Conservation (phyloP, 23 tunicate species). For the Ciona savignyi region DNA sequence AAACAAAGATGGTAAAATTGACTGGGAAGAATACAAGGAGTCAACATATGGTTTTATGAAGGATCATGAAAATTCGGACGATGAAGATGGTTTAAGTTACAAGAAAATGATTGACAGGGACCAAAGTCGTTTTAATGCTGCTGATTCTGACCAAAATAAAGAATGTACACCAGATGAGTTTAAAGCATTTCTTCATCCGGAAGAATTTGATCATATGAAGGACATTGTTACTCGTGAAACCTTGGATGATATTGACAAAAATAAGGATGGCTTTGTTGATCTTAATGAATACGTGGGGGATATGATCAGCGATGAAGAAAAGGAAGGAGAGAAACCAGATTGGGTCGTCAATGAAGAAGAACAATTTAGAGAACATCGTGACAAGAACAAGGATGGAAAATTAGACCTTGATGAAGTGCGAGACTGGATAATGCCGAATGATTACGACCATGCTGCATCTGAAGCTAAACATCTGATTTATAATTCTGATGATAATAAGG, state of each 20-base stretch:
- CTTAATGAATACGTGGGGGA: conserved; percentile 82
- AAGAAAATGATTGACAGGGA: conserved; percentile 72
- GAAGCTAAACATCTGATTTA: conserved; percentile 96
- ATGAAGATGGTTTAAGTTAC: conserved; percentile 45
- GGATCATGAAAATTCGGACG: conserved; percentile 28
- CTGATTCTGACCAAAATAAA: conserved; percentile 57
- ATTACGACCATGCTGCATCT: conserved; percentile 75
- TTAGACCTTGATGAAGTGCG: conserved; percentile 66
- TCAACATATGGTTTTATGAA: conserved; percentile 83
- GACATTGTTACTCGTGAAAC: conserved; percentile 80
- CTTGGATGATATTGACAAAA: conserved; percentile 86
- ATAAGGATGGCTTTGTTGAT: conserved; percentile 68
- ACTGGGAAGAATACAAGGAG: conserved; percentile 95
- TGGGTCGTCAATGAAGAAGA: conserved; percentile 91
- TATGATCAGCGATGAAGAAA: conserved; percentile 53
- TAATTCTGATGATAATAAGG: conserved; percentile 64
- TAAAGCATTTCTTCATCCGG: conserved; percentile 89
- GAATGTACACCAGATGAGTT: conserved; percentile 59
- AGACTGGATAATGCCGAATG: conserved; percentile 87
- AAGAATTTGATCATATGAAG: conserved; percentile 89
- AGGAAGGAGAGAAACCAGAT: conserved; percentile 84
- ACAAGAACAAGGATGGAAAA: conserved; percentile 66
- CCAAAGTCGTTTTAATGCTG: conserved; percentile 51
- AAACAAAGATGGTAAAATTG: conserved; percentile 64
- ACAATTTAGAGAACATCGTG: conserved; percentile 61